Base-by-base conservation (phyloP, 1,140 invertebrate species). In the Dolichoris vasculosae region DNA sequence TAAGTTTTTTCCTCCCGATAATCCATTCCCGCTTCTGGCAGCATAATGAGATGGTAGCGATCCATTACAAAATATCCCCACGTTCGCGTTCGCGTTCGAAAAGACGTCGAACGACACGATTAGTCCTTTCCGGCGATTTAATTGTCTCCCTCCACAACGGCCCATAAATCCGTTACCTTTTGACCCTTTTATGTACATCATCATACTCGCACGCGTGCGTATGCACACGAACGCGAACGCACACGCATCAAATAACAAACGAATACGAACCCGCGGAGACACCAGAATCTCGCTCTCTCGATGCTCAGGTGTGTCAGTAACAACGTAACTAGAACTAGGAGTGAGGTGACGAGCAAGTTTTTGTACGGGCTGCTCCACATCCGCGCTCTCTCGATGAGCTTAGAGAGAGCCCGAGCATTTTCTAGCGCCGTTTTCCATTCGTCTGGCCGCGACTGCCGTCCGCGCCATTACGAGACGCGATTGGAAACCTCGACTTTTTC, bases 341-440 rank as follows among this genome's bases (percentile, higher is more conserved):
- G 75, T 77, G 81, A 88, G 87, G 87, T 85, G 87, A 89, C 88
- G 85, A 87, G 87, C 86, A 85, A 88, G 83, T 89, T 89, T 89
- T 88, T 88, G 82, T 51, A 32, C 48, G 55, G 30, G 81, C 26
- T 80, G 78, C 78, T 80, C 78, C 59, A 80, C 55, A 64, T 80
- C 78, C 15, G 51, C 88, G 88, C 80, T 59, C 55, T 59, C 55
- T 59, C 55, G 55, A 59, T 59, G 55, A 26, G 55, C 23, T 26
- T 23, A 59, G 55, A 59, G 55, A 59, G 55, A 20, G 55, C 87
- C 88, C 64, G 64, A 38, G 64, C n/a, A 20, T 38, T 69, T n/a
- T 32, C 64, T 69, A 59, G 64, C 64, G 64, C 64, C 64, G 64
- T 69, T 69, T 69, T 69, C 64, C 64, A 69, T 69, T 69, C 32